Evolutionary conservation across 2,888 invertebrate species (phyloP), one percentile per base, ranked within the genome.

Genomic region (Parapristionchus giblindavisi): DNA sequence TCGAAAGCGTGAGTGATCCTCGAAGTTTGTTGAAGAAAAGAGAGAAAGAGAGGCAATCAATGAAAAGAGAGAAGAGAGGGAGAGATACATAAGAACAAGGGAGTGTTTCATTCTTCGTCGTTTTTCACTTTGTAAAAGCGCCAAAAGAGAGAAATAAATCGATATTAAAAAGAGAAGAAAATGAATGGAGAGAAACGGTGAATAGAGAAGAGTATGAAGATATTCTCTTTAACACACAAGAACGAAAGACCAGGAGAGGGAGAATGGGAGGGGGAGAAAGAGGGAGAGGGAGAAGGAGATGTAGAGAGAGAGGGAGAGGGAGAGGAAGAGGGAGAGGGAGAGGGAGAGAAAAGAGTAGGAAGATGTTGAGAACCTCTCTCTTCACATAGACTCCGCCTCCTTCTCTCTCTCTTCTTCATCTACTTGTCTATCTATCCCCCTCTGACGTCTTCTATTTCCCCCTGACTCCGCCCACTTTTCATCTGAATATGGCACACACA

Each of bases 341-440:
- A 60, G 68, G 60, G 34, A 56, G 40, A 38, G 29, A 60, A 24
- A 38, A n/a, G n/a, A n/a, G 29, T 40, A 21, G 24, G 43, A 43
- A 65, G 63, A 65, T 65, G 63, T 65, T 65, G 63, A 65, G 63
- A 65, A 65, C 63, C 40, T 38, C 60, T 58, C 29, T 60, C 63
- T 43, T 36, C 5, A 34, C 60, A 8, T 29, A 40, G 27, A 40
- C 43, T n/a, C n/a, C n/a, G n/a, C n/a, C n/a, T n/a, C n/a, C n/a
- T n/a, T n/a, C n/a, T n/a, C n/a, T n/a, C n/a, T n/a, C n/a, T n/a
- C n/a, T n/a, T n/a, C n/a, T n/a, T n/a, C n/a, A n/a, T n/a, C n/a
- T n/a, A n/a, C n/a, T n/a, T n/a, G n/a, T n/a, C n/a, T n/a, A n/a
- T n/a, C n/a, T n/a, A n/a, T n/a, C n/a, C n/a, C n/a, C n/a, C n/a